phyloP scores from a whole-genome alignment of 2,113 vertebrate genomes.

The Vanacampus margaritifer region DNA sequence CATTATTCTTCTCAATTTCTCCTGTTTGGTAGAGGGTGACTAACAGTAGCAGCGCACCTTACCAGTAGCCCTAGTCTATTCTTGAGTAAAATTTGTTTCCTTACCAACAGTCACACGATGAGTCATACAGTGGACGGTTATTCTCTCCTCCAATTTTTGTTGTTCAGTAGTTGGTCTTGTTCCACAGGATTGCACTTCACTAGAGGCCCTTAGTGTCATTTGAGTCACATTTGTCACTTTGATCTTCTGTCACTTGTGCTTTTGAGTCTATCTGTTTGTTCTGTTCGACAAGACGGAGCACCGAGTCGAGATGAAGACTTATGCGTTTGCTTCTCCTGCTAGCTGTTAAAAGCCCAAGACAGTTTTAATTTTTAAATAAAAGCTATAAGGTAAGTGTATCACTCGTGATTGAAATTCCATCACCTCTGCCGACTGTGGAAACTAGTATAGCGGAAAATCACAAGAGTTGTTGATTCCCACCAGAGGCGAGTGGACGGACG shows the following conservation, averaged over 20 bases:
- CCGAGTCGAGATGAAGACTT: background rate
- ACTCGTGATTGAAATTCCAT: background rate
- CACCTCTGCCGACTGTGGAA: constrained; percentile 33
- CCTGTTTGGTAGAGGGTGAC: too few species aligned
- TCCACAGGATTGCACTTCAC: too few species aligned
- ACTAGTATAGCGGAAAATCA: constrained; percentile 8
- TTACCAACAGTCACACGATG: too few species aligned
- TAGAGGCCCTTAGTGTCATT: too few species aligned
- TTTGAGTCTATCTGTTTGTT: background rate
- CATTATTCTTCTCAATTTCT: too few species aligned
- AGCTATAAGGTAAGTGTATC: background rate
- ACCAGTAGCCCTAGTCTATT: too few species aligned
- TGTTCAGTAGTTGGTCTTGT: too few species aligned
- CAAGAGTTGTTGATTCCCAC: constrained; percentile 38
- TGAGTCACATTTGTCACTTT: too few species aligned
- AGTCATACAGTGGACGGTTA: background rate
- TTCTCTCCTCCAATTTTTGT: too few species aligned
- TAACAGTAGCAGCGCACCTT: too few species aligned
- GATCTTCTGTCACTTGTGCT: too few species aligned
- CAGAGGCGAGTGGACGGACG: constrained; percentile 44
- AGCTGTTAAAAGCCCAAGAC: background rate
- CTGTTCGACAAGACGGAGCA: background rate
- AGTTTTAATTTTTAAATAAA: background rate
- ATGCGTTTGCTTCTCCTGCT: background rate
- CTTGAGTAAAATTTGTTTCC: too few species aligned